Evolutionary conservation across 2,888 invertebrate genomes (phyloP).

Genomic region (Oxyteleia sp.): DNA sequence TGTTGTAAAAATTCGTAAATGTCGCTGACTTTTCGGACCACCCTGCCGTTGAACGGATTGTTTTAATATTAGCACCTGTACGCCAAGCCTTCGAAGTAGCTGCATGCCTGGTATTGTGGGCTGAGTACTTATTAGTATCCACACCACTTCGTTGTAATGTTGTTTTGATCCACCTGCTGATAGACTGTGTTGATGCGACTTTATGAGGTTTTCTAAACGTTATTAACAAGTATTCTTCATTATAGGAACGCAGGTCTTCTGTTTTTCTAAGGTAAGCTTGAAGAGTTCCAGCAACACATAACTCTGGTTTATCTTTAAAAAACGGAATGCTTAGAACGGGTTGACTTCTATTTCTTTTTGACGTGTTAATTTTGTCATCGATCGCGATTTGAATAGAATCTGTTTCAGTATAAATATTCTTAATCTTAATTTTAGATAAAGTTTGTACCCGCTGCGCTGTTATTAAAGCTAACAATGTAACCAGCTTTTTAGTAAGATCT

Average conservation of each 20-base stretch:
- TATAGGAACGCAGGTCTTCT: not conserved
- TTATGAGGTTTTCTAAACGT: constrained; percentile 53
- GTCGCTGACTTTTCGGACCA: constrained; percentile 54
- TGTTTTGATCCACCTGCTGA: constrained; percentile 66
- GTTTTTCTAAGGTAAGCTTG: not conserved
- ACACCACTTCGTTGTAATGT: constrained; percentile 24
- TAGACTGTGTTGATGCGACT: constrained; percentile 38
- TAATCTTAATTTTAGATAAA: no score
- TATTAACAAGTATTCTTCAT: constrained; percentile 31
- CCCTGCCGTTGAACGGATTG: constrained; percentile 50
- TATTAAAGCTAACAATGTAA: constrained; percentile 34
- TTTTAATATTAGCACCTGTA: constrained; percentile 48
- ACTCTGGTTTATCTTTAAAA: constrained; percentile 33
- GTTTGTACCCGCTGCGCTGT: constrained; percentile 42
- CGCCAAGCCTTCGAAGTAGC: constrained; percentile 48
- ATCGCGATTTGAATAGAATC: constrained; percentile 69
- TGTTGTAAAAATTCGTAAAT: constrained; percentile 59
- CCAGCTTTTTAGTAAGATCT: constrained; percentile 42
- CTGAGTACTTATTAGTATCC: constrained; percentile 38
- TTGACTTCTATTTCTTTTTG: constrained; percentile 24
- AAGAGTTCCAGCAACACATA: constrained; percentile 43
- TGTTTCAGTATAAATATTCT: not conserved
- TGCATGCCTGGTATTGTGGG: constrained; percentile 63
- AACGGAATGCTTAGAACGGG: constrained; percentile 46
- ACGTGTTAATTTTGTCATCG: constrained; percentile 49